Conservation (phyloP, 2,797 vertebrate species). For the Scyliorhinus canicula region DNA sequence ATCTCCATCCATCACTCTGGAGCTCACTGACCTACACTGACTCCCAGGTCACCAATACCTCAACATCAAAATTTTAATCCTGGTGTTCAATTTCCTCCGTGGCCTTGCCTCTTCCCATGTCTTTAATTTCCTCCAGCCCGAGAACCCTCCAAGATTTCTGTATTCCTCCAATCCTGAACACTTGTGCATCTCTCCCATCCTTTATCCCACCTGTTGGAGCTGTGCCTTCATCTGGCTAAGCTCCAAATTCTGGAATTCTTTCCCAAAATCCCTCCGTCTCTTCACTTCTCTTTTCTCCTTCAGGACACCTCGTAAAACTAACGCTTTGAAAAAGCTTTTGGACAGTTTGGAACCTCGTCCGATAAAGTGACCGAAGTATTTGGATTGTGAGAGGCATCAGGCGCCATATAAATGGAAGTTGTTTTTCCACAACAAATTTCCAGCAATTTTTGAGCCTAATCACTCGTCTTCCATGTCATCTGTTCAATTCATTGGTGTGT, state of each 20-base stretch:
- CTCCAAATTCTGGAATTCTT: neutral
- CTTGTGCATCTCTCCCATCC: neutral
- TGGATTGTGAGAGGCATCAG: neutral
- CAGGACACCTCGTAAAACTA: neutral
- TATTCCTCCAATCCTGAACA: neutral
- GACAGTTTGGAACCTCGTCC: neutral
- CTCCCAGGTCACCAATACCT: neutral
- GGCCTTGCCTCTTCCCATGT: too few species aligned
- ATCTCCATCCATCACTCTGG: neutral
- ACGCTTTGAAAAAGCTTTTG: neutral
- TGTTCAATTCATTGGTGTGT: neutral
- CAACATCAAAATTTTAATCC: neutral
- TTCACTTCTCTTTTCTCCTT: neutral
- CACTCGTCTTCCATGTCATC: neutral
- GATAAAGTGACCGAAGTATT: neutral
- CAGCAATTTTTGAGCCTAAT: neutral
- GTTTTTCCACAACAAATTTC: neutral
- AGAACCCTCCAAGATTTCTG: neutral
- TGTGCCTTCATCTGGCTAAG: neutral
- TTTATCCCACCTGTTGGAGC: neutral
- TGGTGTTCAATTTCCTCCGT: neutral
- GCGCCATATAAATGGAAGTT: neutral
- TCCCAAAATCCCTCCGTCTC: neutral
- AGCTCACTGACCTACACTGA: neutral
- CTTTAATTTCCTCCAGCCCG: neutral